Conservation (phyloP, 2,113 vertebrate species). For the Hemiscyllium ocellatum region DNA sequence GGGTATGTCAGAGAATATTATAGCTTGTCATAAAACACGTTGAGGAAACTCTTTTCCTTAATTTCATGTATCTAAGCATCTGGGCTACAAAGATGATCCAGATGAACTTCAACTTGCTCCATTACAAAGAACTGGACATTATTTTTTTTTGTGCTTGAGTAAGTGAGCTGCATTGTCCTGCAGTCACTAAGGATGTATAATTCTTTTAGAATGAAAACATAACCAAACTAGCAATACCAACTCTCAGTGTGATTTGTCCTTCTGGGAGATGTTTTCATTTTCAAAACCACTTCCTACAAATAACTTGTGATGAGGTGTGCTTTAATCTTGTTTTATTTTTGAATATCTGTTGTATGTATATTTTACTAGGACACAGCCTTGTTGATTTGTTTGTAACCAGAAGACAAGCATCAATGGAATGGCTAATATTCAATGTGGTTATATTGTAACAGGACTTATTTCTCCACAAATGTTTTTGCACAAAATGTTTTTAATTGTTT, state of each 20-base stretch:
- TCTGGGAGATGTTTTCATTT: constrained; percentile 22
- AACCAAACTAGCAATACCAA: not conserved
- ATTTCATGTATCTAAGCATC: not conserved
- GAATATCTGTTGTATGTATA: constrained; percentile 32
- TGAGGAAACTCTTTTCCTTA: constrained; percentile 1
- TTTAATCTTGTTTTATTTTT: constrained; percentile 28
- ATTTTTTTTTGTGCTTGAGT: not conserved
- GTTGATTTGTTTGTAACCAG: constrained; percentile 15
- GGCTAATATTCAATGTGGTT: constrained; percentile 5
- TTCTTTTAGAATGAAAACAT: not conserved
- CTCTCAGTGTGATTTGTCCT: not conserved
- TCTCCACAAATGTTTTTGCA: constrained; percentile 75
- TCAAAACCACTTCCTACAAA: constrained; percentile 24
- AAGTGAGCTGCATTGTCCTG: not conserved
- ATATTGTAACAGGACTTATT: constrained; percentile 33
- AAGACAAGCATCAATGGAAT: constrained; percentile 7
- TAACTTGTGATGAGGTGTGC: constrained; percentile 29
- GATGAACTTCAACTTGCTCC: not conserved
- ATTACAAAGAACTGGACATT: constrained; percentile 4
- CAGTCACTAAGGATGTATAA: constrained; percentile 23
- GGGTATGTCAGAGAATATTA: not conserved
- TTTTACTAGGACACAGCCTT: not conserved
- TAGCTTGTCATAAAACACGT: not conserved
- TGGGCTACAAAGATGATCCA: not conserved
- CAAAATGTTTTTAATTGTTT: constrained; percentile 66